Evolutionary conservation across 2,797 vertebrate species (phyloP), one percentile per base, ranked within the genome.

Genomic region (Rhabdomys pumilio): DNA sequence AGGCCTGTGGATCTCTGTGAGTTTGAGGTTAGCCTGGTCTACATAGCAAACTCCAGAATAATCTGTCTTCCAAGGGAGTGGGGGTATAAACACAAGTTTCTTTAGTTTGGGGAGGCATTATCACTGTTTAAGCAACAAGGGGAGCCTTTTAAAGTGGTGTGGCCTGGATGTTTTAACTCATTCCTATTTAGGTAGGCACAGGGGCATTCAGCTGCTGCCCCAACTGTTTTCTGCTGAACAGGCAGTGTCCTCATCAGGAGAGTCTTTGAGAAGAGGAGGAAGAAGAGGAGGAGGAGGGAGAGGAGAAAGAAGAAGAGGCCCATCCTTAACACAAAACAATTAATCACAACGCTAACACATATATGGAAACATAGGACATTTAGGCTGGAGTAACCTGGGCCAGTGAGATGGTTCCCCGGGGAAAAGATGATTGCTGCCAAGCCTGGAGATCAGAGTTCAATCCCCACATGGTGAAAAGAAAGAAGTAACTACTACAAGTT

Each of bases 251-350:
- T 53, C 44, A 38, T 55, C 22, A 55, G 67, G 50, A 12, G 10
- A 41, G 84, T 5, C 47, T 72, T 87, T 72, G 7, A 17, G 67
- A 38, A 10, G 65, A 69, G 2, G 67, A 69, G 67, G 67, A n/a
- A 53, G 20, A 13, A 17, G 47, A 31, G 76, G 24, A 47, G 73
- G 12, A 59, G 31, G 17, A 77, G 29, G 20, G 22, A 50, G 34
- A n/a, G 6, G 5, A 38, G 17, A 20, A 69, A 14, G 34, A n/a
- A 5, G 59, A 31, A 29, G 29, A 65, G 44, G 82, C 59, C 61
- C 44, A 53, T 67, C 15, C 69, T 57, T 75, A 75, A 57, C 69
- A 73, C 67, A 47, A 92, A 95, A 83, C 72, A 85, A 75, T 44
- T 38, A 63, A 63, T 17, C 72, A 73, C 24, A 67, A 87, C 50